Conservation (phyloP, 2,113 vertebrate genomes). For the Caranx ignobilis region DNA sequence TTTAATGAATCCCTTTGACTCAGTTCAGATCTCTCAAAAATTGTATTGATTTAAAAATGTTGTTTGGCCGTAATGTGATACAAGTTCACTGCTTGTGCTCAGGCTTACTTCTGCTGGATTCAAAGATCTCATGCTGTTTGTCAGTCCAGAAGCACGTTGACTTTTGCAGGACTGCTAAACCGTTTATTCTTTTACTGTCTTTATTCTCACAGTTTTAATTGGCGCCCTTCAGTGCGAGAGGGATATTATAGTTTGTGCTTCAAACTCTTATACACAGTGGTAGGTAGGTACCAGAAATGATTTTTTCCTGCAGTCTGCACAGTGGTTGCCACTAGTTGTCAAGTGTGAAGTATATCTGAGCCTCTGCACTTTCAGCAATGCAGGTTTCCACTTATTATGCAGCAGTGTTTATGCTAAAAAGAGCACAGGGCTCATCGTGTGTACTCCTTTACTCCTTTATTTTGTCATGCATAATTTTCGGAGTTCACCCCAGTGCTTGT, state of each 20-base stretch:
- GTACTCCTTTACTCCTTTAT: neutral
- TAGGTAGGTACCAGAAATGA: neutral
- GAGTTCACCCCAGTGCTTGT: neutral
- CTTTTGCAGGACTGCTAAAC: neutral
- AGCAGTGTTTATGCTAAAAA: constrained; percentile 10
- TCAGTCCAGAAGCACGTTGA: neutral
- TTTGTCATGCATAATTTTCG: neutral
- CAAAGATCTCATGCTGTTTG: neutral
- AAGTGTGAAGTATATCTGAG: neutral
- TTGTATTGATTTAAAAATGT: neutral
- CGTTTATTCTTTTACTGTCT: neutral
- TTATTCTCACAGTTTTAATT: neutral
- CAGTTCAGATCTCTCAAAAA: neutral
- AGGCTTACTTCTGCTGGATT: neutral
- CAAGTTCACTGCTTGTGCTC: neutral
- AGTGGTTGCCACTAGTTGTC: neutral
- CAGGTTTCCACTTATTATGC: neutral
- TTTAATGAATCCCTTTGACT: neutral
- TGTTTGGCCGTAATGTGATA: neutral
- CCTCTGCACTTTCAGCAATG: neutral
- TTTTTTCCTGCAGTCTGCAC: neutral
- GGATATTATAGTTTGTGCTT: too few relatives aligned
- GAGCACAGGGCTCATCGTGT: too few relatives aligned
- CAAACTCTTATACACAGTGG: neutral
- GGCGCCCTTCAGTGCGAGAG: neutral